These are phyloP conservation scores for Drymonia ruficornis DNA, from an alignment of 2,888 invertebrate genomes.

Conservation along the genomic window DNA sequence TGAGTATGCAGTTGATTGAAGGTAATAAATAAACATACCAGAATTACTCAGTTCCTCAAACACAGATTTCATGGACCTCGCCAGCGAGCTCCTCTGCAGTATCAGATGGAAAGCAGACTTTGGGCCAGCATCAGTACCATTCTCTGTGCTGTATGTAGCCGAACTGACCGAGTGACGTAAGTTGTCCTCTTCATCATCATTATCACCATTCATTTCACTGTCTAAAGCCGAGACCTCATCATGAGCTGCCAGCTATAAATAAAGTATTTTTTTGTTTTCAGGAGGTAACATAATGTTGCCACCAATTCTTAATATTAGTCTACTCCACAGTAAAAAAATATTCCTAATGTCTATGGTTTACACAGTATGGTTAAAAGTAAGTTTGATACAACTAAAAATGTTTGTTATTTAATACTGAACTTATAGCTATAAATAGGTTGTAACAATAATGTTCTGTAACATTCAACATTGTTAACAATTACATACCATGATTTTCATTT, in stretches of 20 bases:
- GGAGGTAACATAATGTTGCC: neutral
- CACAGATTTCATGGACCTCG: conserved; percentile 92
- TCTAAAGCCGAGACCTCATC: conserved; percentile 84
- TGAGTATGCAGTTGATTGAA: too few relatives aligned
- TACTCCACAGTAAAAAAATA: too few relatives aligned
- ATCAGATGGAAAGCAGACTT: conserved; percentile 92
- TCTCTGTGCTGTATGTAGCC: conserved; percentile 58
- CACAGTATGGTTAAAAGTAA: too few relatives aligned
- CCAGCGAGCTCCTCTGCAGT: conserved; percentile 92
- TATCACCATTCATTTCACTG: conserved; percentile 72
- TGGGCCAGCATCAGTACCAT: conserved; percentile 50
- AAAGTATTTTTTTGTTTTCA: conserved; percentile 3
- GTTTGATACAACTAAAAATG: too few relatives aligned
- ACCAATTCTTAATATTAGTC: too few relatives aligned
- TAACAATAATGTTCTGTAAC: too few relatives aligned
- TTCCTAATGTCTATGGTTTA: too few relatives aligned
- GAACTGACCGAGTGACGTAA: conserved; percentile 71
- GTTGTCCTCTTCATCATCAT: conserved; percentile 73
- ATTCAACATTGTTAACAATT: conserved; percentile 4
- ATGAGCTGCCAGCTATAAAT: conserved; percentile 77
- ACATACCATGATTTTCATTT: conserved; percentile 93
- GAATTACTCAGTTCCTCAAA: conserved; percentile 90
- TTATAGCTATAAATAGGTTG: too few relatives aligned
- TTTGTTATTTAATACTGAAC: too few relatives aligned
- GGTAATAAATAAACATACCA: conserved; percentile 54